Percentiles rank a stretch among this genome's conserved stretches.
Conservation (phyloP, 2,888 invertebrate species). For the Pollenia amentaria region DNA sequence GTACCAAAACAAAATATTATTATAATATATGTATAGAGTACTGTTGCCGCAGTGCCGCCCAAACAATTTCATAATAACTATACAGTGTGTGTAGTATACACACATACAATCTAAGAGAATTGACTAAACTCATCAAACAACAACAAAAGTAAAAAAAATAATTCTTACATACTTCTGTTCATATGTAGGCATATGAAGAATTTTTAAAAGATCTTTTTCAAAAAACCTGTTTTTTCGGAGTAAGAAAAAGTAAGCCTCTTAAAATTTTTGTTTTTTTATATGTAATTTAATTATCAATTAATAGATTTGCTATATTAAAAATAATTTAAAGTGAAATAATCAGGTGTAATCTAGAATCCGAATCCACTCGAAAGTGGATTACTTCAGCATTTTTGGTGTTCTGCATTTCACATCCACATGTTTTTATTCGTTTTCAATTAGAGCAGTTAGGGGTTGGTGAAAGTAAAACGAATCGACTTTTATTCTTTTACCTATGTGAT, state of each 20-base stretch:
- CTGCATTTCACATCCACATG: too few relatives aligned
- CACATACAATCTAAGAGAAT: background rate
- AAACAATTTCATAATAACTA: conserved; percentile 2
- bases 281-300: background rate
- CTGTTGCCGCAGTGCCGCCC: background rate
- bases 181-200: background rate
- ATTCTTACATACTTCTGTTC: too few relatives aligned
- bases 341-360: too few relatives aligned
- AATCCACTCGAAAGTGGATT: too few relatives aligned
- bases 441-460: too few relatives aligned
- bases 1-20: background rate
- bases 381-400: too few relatives aligned
- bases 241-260: background rate
- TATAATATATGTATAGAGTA: too few relatives aligned
- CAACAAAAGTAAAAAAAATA: too few relatives aligned
- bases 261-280: background rate
- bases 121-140: too few relatives aligned
- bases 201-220: background rate
- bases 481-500: too few relatives aligned
- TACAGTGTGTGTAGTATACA: conserved; percentile 16
- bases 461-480: too few relatives aligned
- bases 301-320: background rate
- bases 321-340: conserved; percentile 9
- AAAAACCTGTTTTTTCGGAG: background rate
- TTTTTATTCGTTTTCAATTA: too few relatives aligned